Conservation (phyloP, 2,888 invertebrate genomes). For the Norana najaformis region DNA sequence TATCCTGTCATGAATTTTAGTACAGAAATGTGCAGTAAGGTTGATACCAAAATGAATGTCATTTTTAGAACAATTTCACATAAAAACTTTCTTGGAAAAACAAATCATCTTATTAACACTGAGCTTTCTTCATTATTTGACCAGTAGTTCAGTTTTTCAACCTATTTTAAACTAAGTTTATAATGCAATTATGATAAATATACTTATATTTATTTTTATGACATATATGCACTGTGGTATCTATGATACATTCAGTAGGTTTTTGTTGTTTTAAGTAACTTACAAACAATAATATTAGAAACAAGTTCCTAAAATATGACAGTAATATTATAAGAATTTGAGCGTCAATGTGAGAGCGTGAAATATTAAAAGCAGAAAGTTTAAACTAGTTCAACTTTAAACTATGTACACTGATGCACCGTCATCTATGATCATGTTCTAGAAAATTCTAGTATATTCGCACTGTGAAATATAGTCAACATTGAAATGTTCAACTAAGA, state of each 20-base stretch:
- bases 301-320: conserved; percentile 1
- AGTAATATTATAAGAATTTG: conserved; percentile 13
- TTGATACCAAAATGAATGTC: background rate
- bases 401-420: conserved; percentile 2
- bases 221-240: conserved; percentile 15
- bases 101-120: no score
- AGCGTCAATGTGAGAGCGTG: conserved; percentile 6
- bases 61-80: no score
- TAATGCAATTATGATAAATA: background rate
- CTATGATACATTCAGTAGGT: background rate
- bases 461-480: conserved; percentile 13
- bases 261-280: background rate
- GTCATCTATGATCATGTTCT: background rate
- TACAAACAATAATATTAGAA: conserved; percentile 5
- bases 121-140: no score
- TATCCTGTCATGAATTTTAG: background rate
- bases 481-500: conserved; percentile 13
- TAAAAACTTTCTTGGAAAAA: no score
- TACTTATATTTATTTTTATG: conserved; percentile 16
- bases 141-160: background rate
- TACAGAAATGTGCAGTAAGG: background rate
- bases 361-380: background rate
- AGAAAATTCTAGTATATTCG: conserved; percentile 13
- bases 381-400: background rate
- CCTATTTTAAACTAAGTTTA: background rate